Evolutionary conservation across 2,113 vertebrate genomes (phyloP), one percentile per base, ranked within the genome.

Genomic region (Oryzias celebensis): DNA sequence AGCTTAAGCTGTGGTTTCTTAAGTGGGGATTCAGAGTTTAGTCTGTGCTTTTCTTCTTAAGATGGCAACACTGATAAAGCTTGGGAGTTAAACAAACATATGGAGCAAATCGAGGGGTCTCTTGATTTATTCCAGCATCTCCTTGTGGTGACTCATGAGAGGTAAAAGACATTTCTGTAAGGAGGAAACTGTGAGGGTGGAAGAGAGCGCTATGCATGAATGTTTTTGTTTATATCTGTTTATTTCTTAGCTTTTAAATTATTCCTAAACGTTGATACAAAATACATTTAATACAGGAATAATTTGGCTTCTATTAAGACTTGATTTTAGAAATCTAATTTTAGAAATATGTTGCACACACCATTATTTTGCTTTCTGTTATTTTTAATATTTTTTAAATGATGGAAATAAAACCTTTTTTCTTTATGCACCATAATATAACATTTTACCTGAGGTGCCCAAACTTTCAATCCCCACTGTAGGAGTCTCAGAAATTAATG

Each of bases 1-100:
- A 65, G 76, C 75, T 75, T 80, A 65, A 78, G 62, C 63, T 83
- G 82, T 52, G 83, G 80, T 84, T 86, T 85, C 61, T 75, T 62
- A 56, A 77, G 63, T 71, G 65, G 47, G 66, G 63, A 76, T 73
- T 79, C 68, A 58, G 72, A 80, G 77, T 87, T 87, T 75, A 84
- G 77, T 75, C 36, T 36, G 70, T 72, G 73, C 62, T 85, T 85
- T 66, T 75, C 61, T 68, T 77, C 63, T 79, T 77, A 70, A 83
- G 77, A 80, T 81, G 78, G 62, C 67, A 66, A 79, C 75, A 58
- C 73, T 71, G 82, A 86, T 81, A 83, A 71, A 70, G 71, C 65
- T 70, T 55, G 44, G 41, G 65, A 82, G 71, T 65, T 73, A 64
- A 75, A 71, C 62, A 66, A 75, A 87, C 84, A 87, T 75, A 71